Evolutionary conservation across 2,113 vertebrate species (phyloP), one percentile per base, ranked within the genome.

Genomic region (Desmodus rotundus): DNA sequence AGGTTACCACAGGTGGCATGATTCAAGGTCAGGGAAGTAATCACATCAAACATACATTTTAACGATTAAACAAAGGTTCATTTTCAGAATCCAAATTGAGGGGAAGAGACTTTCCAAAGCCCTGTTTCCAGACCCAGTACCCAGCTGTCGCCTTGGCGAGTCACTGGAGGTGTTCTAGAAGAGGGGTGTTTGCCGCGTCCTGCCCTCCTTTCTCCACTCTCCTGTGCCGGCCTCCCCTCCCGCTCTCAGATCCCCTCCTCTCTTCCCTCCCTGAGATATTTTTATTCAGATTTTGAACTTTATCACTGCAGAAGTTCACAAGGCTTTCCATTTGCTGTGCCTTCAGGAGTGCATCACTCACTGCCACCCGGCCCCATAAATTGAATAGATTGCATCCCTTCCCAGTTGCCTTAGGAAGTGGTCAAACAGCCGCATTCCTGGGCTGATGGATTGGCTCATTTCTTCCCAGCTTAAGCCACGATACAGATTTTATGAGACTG

Each of bases 371-470:
- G 88, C 11, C 10, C 98, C 97, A 97, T 98, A 98, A 98, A 98
- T 87, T 96, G 98, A 98, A 98, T 98, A 98, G 98, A 98, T 98
- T 98, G 97, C 98, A 97, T 95, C 98, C 97, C 97, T 98, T 97
- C 96, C 97, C 87, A 26, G 96, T 97, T 97, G 98, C 98, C 97
- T 98, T 98, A 98, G 98, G 98, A 98, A 98, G 98, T 97, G 97
- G 98, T 98, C 98, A 98, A 98, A 98, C 78, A 72, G 98, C 96
- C 89, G 1, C 98, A 99, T 98, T 98, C 98, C 98, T 98, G 94
- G 96, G 89, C 97, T 98, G 98, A 98, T 98, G 98, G 97, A 98
- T 98, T 98, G 98, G 97, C 41, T 77, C 12, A 52, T 94, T 98
- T 97, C 98, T 98, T 95, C 98, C 97, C 97, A 98, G 91, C 96